These are phyloP conservation scores for Smutsia gigantea DNA, from an alignment of 2,797 vertebrate genomes.

Conservation along the genomic window DNA sequence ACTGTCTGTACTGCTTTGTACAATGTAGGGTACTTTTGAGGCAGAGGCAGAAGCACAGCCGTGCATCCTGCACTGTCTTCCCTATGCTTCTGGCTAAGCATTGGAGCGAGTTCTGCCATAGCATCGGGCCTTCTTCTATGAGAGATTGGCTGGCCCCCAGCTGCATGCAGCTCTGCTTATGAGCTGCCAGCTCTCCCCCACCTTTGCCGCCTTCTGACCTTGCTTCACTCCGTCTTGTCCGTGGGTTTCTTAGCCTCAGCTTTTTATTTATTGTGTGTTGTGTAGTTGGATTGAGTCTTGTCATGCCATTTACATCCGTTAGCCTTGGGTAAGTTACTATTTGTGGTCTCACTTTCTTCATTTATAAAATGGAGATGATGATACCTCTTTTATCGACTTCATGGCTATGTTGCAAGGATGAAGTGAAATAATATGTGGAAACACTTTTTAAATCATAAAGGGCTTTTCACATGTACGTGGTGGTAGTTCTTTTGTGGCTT, in stretches of 20 bases:
- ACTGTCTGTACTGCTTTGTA: background rate
- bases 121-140: background rate
- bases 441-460: constrained; percentile 7
- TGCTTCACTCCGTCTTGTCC: background rate
- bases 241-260: background rate
- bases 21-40: background rate
- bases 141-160: background rate
- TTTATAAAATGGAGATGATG: background rate
- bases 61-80: background rate
- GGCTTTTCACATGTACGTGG: background rate
- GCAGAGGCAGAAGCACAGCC: background rate
- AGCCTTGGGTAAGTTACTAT: background rate
- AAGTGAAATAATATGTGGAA: background rate
- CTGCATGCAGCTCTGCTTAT: background rate
- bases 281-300: background rate
- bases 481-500: background rate
- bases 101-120: background rate
- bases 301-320: background rate
- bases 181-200: background rate
- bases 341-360: background rate
- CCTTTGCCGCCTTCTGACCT: background rate
- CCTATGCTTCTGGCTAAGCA: background rate
- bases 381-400: background rate
- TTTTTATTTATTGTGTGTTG: background rate
- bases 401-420: background rate